Evolutionary conservation across 1,140 invertebrate species (phyloP).

Genomic region (Brachionus calyciflorus): DNA sequence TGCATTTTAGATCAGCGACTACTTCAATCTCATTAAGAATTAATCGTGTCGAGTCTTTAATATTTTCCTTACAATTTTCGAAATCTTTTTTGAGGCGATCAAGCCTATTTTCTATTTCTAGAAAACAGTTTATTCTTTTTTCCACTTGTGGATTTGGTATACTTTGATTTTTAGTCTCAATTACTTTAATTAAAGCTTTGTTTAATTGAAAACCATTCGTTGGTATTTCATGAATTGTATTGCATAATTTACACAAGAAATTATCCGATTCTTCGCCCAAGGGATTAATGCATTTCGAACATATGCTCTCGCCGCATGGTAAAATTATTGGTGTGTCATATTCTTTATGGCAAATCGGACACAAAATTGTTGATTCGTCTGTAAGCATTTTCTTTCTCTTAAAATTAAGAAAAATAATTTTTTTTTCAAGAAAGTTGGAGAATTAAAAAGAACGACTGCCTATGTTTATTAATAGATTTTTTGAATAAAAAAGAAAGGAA

Average conservation of each 20-base stretch:
- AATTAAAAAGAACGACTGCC: no score
- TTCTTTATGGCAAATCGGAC: conserved; percentile 1
- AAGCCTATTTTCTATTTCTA: background rate
- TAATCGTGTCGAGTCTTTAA: background rate
- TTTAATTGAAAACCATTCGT: conserved; percentile 17
- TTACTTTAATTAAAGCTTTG: background rate
- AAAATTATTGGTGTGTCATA: background rate
- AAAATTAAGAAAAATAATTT: background rate
- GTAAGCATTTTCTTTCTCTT: background rate
- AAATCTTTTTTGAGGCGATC: conserved; percentile 4
- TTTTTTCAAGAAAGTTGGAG: background rate
- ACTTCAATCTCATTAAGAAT: background rate
- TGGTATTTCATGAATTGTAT: background rate
- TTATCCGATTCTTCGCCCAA: background rate
- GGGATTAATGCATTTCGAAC: background rate
- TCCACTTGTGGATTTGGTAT: background rate
- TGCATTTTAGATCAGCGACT: background rate
- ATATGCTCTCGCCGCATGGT: conserved; percentile 10
- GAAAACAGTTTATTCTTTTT: background rate
- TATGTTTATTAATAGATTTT: no score
- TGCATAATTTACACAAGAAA: conserved; percentile 2
- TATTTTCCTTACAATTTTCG: background rate
- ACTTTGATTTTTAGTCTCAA: background rate
- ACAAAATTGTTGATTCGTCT: background rate
- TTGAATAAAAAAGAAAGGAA: no score